Base-by-base conservation (phyloP, 2,113 vertebrate species). In the Rousettus leschenaultii region DNA sequence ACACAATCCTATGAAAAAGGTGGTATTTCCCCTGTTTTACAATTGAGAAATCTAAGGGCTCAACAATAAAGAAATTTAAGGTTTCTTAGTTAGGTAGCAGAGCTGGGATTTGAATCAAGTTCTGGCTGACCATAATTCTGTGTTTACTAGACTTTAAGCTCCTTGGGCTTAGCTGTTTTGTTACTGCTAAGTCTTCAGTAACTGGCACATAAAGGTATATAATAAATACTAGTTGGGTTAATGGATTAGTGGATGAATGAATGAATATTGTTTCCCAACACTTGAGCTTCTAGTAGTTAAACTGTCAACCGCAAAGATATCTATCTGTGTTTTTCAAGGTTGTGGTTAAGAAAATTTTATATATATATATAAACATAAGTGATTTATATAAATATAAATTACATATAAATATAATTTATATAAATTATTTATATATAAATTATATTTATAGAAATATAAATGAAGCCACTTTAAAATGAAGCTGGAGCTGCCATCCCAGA, bases 91-190 rank as follows among this genome's bases (percentile, higher is more conserved):
- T 84, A 89, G 89, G 68, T 70, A 82, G 61, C 68, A 14, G 75
- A 96, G 51, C 66, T 91, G 30, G 43, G 28, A 91, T 87, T 71
- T 94, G 53, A 59, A 53, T 73, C 87, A 87, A 45, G 30, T 91
- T 96, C 68, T 91, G 57, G 18, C n/a, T 94, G 83, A 91, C 51
- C 70, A 2, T 91, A 70, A 91, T 86, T 19, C 18, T 21, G 35
- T 90, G 45, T 90, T 87, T 77, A 83, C 68, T n/a, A 61, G 55
- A 71, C 53, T 94, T 83, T 55, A 88, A 83, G 33, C 43, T 91
- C 21, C 43, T 91, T 83, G 35, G 35, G 38, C 19, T 57, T 93
- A 24, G 10, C 73, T 40, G 1, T 91, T 87, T 92, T 91, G 33
- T 91, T 94, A 48, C 33, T 74, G 48, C 28, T 73, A 33, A 86